These are phyloP conservation scores for Notarius quadriscutis DNA, from an alignment of 2,113 vertebrate species.

Conservation along the genomic window DNA sequence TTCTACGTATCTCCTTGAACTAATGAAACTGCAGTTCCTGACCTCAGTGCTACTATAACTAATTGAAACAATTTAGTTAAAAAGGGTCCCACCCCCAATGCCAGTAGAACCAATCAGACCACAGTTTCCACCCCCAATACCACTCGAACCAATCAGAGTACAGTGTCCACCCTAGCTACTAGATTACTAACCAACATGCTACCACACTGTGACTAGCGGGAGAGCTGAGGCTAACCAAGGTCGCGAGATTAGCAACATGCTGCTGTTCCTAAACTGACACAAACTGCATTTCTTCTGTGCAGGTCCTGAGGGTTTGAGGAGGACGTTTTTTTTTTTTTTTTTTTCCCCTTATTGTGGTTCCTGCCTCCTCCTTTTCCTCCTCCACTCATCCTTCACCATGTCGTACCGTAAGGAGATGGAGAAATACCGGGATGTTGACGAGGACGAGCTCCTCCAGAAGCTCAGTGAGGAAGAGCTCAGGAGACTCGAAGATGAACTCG, in stretches of 20 bases:
- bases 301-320: conserved; percentile 45
- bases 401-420: conserved; percentile 90
- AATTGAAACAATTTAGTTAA: not conserved
- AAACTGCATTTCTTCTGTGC: not conserved
- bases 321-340: conserved; percentile 25
- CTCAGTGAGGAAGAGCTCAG: conserved; percentile 91
- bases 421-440: conserved; percentile 95
- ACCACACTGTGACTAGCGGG: not conserved
- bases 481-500: conserved; percentile 89
- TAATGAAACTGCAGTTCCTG: too few relatives aligned
- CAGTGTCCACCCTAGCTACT: not conserved
- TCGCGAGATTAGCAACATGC: too few relatives aligned
- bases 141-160: not conserved
- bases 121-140: not conserved
- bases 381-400: conserved; percentile 66
- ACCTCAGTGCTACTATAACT: not conserved
- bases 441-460: conserved; percentile 91
- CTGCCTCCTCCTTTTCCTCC: not conserved
- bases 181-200: not conserved
- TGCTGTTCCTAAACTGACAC: not conserved
- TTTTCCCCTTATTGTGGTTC: not conserved
- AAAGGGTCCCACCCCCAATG: not conserved
- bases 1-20: too few relatives aligned
- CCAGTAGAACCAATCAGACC: not conserved
- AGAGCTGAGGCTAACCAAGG: not conserved